A percentile compares a stretch with the other conserved stretches of the same genome.
These are phyloP conservation scores for Sylvicapra grimmia DNA, from an alignment of 2,113 vertebrate species.

Conservation along the genomic window DNA sequence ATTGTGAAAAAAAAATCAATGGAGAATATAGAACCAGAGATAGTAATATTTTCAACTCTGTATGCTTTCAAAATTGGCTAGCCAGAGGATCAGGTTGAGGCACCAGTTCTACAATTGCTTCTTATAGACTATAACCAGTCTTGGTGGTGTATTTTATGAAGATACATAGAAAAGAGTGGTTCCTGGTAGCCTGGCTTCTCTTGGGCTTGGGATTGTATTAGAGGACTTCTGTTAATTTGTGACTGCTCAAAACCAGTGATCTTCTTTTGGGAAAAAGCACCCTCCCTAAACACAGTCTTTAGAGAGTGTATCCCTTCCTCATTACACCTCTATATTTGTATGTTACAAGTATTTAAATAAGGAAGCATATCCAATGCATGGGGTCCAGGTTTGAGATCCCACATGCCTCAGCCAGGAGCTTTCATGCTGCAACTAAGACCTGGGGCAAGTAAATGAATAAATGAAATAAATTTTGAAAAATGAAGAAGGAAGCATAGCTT, in stretches of 20 bases:
- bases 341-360: neutral
- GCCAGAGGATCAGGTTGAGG: neutral
- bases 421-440: neutral
- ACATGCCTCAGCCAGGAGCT: neutral
- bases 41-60: slow-evolving; percentile 53
- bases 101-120: neutral
- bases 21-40: slow-evolving; percentile 57
- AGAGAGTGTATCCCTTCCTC: neutral
- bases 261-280: neutral
- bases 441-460: neutral
- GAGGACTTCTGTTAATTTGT: neutral
- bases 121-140: neutral
- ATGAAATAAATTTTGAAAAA: neutral
- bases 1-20: slow-evolving; percentile 76
- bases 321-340: neutral
- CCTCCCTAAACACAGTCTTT: neutral
- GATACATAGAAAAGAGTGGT: neutral
- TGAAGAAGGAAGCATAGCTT: neutral
- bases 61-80: slow-evolving; percentile 53
- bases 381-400: neutral
- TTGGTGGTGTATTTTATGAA: neutral
- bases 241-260: neutral
- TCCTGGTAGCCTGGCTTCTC: neutral
- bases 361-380: neutral
- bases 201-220: neutral